Conservation (phyloP, 2,797 vertebrate species). For the Chelon auratus region DNA sequence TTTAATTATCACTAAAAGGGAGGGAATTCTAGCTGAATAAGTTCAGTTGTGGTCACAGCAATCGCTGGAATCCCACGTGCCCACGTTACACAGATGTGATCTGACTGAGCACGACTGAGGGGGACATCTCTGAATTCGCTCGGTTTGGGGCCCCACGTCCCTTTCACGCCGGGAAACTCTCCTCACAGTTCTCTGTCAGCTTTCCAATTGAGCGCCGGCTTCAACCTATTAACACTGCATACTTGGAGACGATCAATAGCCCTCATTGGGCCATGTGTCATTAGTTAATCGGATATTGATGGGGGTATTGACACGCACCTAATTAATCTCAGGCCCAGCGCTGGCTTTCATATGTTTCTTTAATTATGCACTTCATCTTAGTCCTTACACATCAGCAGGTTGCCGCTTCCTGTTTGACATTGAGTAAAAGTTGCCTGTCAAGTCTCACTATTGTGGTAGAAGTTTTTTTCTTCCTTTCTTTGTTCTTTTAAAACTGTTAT, state of each 20-base stretch:
- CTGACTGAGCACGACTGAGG: conserved; percentile 58
- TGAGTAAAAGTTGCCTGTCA: conserved; percentile 88
- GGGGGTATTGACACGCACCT: conserved; percentile 96
- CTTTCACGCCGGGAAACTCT: conserved; percentile 38
- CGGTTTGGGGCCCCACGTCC: conserved; percentile 36
- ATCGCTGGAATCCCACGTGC: conserved; percentile 67
- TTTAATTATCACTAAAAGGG: conserved; percentile 82
- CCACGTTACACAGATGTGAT: conserved; percentile 56
- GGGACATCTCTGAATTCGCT: conserved; percentile 49
- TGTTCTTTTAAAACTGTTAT: conserved; percentile 17
- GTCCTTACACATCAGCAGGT: conserved; percentile 88
- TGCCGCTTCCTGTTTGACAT: conserved; percentile 82
- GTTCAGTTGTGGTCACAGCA: conserved; percentile 77
- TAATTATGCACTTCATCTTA: conserved; percentile 99
- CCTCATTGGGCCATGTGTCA: conserved; percentile 99
- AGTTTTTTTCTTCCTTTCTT: conserved; percentile 24
- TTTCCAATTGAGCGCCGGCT: conserved; percentile 91
- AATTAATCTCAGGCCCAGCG: conserved; percentile 96
- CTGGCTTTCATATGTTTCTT: conserved; percentile 97
- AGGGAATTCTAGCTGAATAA: conserved; percentile 69
- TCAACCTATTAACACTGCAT: conserved; percentile 96
- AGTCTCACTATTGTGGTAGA: conserved; percentile 26
- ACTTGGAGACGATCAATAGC: conserved; percentile 95
- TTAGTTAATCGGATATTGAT: conserved; percentile 99
- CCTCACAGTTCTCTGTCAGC: conserved; percentile 84